These are phyloP conservation scores for Tachuris rubrigastra DNA, from an alignment of 2,113 vertebrate genomes.

Conservation along the genomic window DNA sequence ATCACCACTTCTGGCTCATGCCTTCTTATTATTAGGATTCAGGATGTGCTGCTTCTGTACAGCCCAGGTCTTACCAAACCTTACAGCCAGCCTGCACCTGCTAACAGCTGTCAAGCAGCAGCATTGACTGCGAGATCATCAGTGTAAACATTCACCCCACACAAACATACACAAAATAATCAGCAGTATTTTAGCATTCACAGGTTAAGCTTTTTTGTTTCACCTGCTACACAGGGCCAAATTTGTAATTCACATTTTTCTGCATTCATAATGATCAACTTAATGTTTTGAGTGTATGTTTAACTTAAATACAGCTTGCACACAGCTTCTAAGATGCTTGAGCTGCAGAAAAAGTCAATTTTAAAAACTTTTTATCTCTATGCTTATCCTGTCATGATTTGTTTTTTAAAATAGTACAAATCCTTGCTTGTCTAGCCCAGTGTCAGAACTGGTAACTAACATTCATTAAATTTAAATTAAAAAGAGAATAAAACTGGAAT, in stretches of 20 bases:
- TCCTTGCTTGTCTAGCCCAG: background rate
- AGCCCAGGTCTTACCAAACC: background rate
- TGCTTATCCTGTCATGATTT: background rate
- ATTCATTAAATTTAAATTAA: background rate
- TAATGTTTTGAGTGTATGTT: background rate
- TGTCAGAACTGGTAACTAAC: background rate
- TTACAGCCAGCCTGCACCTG: background rate
- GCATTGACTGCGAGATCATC: background rate
- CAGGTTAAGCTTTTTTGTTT: background rate
- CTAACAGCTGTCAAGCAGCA: background rate
- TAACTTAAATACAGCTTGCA: background rate
- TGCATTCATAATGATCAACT: background rate
- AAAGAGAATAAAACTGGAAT: background rate
- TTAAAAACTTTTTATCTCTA: background rate
- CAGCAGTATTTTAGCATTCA: background rate
- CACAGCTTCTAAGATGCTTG: background rate
- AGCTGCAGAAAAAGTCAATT: background rate
- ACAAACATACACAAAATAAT: background rate
- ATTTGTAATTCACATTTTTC: background rate
- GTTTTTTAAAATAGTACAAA: background rate
- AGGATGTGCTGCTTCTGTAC: background rate
- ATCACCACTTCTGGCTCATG: fast-evolving
- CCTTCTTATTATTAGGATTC: too few species aligned
- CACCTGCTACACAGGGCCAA: fast-evolving
- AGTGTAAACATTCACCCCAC: background rate